These are phyloP conservation scores for Ctenosaura bakeri DNA, from an alignment of 2,797 vertebrate species.

Conservation along the genomic window DNA sequence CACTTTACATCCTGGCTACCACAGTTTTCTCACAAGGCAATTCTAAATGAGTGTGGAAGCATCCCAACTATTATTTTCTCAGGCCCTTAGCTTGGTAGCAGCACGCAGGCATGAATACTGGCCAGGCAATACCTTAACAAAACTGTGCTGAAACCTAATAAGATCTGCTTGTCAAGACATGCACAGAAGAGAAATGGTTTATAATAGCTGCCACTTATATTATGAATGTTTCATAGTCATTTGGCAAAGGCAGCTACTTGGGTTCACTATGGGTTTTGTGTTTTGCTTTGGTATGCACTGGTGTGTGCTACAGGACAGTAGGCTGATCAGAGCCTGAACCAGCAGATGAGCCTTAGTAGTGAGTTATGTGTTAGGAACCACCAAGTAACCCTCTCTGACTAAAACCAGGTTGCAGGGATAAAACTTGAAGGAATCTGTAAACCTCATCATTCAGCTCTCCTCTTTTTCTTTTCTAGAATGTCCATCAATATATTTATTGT, in stretches of 20 bases:
- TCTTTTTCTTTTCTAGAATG: slow-evolving; percentile 7
- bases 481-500: too few relatives aligned
- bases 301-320: not conserved
- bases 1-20: not conserved
- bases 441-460: not conserved
- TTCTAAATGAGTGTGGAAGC: slow-evolving; percentile 70
- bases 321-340: not conserved
- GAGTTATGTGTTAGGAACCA: not conserved
- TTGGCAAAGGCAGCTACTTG: slow-evolving; percentile 68
- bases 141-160: slow-evolving; percentile 79
- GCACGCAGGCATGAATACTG: slow-evolving; percentile 76
- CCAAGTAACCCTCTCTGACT: not conserved
- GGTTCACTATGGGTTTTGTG: slow-evolving; percentile 38
- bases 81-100: slow-evolving; percentile 71
- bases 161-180: slow-evolving; percentile 76
- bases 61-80: slow-evolving; percentile 54
- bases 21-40: slow-evolving; percentile 71
- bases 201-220: slow-evolving; percentile 75
- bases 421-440: not conserved
- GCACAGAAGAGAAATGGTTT: slow-evolving; percentile 71
- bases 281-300: not conserved
- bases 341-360: not conserved
- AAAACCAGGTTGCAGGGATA: too few relatives aligned
- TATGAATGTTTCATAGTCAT: slow-evolving; percentile 73
- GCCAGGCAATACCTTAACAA: slow-evolving; percentile 79